Evolutionary conservation across 2,888 invertebrate species (phyloP), one percentile per base, ranked within the genome.

Genomic region (Linnaemya vulpina): DNA sequence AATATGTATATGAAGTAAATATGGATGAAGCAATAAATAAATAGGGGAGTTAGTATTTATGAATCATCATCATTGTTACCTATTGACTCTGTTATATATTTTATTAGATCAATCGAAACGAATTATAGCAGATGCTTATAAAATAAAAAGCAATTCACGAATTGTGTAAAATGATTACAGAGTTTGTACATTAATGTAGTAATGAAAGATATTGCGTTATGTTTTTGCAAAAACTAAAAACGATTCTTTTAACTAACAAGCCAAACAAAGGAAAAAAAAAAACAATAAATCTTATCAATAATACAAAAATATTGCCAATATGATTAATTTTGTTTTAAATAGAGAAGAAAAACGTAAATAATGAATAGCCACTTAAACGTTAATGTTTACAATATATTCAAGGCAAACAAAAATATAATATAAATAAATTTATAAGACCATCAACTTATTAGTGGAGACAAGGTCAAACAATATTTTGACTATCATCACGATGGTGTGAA

Each of bases 341-440:
- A 70, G 20, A 30, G n/a, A 60, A 75, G 35, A 68, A 43, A 63
- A 55, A 38, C 11, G 25, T 49, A 58, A 68, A 63, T 40, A 65
- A 65, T 25, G 35, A 83, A 86, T 74, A 81, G 75, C 60, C 77
- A 83, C 11, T n/a, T 13, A 25, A 35, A 51, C 20, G 4, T 67
- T 13, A 43, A 71, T 74, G 82, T 82, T 86, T 84, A 83, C 68
- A 86, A 82, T 62, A 53, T 58, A 76, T 73, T 65, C 79, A 77
- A 71, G 78, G 74, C 58, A 87, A 79, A 76, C 13, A 43, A 40
- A 53, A 62, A 60, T 58, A 13, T 25, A 17, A 10, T 40, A 62
- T 46, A 46, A 46, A 65, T 65, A 81, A 73, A 81, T 35, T n/a
- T 53, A 7, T 76, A 62, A 76, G 67, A 70, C 55, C 70, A 49